Conservation (phyloP, 1,140 invertebrate genomes). For the Pinna nobilis region DNA sequence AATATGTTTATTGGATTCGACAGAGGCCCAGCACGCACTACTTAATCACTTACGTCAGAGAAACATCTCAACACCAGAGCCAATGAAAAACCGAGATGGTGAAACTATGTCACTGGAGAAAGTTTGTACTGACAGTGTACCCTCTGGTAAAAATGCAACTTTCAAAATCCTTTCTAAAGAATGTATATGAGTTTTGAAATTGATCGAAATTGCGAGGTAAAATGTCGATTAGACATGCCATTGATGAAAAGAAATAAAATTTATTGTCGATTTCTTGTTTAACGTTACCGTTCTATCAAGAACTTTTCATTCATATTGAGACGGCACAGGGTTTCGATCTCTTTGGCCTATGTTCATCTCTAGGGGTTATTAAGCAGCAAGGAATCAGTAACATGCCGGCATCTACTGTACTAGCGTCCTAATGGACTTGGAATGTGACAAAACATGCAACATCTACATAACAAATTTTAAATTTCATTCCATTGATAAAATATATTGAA, state of each 20-base stretch:
- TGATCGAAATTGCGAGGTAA: background rate
- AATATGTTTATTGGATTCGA: background rate
- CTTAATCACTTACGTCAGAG: slow-evolving; percentile 44
- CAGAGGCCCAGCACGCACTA: slow-evolving; percentile 53
- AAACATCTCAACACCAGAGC: slow-evolving; percentile 50
- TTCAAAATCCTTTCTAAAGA: background rate
- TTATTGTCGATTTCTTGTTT: background rate
- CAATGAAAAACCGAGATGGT: slow-evolving; percentile 44
- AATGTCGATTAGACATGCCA: background rate
- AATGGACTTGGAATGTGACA: too few species aligned
- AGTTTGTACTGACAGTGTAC: too few species aligned
- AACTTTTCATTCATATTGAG: background rate
- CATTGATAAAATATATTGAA: too few species aligned
- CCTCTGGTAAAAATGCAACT: too few species aligned
- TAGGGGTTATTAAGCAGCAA: too few species aligned
- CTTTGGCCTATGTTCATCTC: too few species aligned
- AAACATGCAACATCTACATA: too few species aligned
- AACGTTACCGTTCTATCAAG: background rate
- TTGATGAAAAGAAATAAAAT: background rate
- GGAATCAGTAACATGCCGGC: too few species aligned
- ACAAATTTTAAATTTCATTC: too few species aligned
- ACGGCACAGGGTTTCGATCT: too few species aligned
- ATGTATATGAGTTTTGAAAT: background rate
- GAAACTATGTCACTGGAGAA: slow-evolving; percentile 42
- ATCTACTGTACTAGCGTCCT: too few species aligned